Conservation (phyloP, 1,140 invertebrate genomes). For the Danaus plexippus region DNA sequence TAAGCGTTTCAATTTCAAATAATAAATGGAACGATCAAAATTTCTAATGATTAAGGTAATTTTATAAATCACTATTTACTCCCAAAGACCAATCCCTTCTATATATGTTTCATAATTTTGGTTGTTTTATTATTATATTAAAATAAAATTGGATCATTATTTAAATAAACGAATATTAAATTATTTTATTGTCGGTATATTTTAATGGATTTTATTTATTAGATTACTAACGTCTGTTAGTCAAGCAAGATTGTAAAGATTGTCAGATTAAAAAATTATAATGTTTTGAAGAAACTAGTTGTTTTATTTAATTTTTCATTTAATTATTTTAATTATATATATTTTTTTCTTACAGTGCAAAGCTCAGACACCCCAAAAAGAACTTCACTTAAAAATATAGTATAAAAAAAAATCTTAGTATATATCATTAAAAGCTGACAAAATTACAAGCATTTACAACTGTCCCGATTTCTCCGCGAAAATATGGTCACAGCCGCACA, state of each 20-base stretch:
- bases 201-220: conserved; percentile 12
- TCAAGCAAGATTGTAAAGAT: conserved; percentile 18
- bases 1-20: conserved; percentile 67
- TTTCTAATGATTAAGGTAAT: conserved; percentile 55
- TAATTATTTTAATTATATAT: too few species aligned
- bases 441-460: too few species aligned
- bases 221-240: conserved; percentile 20
- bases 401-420: too few species aligned
- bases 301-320: too few species aligned
- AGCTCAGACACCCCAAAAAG: too few species aligned
- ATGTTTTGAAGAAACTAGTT: too few species aligned
- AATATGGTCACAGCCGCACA: too few species aligned
- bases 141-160: conserved; percentile 1
- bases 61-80: conserved; percentile 54
- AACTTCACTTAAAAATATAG: too few species aligned
- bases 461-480: too few species aligned
- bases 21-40: conserved; percentile 45
- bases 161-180: conserved; percentile 10
- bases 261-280: conserved; percentile 17
- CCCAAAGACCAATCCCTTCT: conserved; percentile 42
- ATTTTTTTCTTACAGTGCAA: too few species aligned
- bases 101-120: conserved; percentile 9
- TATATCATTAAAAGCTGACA: too few species aligned
- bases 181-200: conserved; percentile 14
- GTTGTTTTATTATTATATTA: conserved; percentile 5